A percentile compares a stretch with the other conserved stretches of the same genome.
Evolutionary conservation across 1,140 invertebrate species (phyloP).

Genomic region (Globodera rostochiensis): DNA sequence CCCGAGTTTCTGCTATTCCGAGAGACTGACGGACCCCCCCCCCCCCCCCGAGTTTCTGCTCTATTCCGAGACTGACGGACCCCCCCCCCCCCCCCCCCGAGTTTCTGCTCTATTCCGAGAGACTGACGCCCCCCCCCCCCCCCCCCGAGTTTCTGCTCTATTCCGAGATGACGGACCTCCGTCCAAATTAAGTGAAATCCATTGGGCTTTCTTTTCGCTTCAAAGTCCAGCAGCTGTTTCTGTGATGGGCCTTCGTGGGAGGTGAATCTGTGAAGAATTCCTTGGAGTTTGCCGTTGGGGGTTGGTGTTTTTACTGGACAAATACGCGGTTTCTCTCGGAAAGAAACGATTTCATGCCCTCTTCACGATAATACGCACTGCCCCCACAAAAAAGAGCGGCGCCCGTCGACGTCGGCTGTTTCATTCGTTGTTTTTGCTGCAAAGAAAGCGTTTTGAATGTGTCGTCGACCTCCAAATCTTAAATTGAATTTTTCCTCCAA

Average conservation of each 20-base stretch:
- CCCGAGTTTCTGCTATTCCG: no score
- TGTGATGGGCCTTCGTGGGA: slow-evolving; percentile 49
- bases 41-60: no score
- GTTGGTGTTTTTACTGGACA: slow-evolving; percentile 32
- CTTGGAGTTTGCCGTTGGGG: neutral
- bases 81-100: no score
- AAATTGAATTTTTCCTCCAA: neutral
- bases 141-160: no score
- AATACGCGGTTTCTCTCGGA: slow-evolving; percentile 50
- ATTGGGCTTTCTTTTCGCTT: slow-evolving; percentile 47
- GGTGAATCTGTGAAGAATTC: slow-evolving; percentile 41
- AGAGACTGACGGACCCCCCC: no score
- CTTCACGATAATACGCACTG: slow-evolving; percentile 49
- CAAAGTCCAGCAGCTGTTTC: slow-evolving; percentile 37
- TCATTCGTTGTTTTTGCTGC: neutral
- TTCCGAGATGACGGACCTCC: slow-evolving; percentile 36
- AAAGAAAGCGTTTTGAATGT: neutral
- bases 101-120: no score
- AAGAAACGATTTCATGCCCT: slow-evolving; percentile 55
- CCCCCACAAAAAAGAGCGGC: slow-evolving; percentile 39
- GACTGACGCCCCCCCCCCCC: no score
- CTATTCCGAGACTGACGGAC: no score
- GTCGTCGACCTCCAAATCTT: neutral
- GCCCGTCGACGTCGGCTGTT: neutral
- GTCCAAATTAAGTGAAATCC: slow-evolving; percentile 53